Percentiles rank a stretch among this genome's conserved stretches.
Conservation (phyloP, 1,140 invertebrate genomes). For the Cydia fagiglandana region DNA sequence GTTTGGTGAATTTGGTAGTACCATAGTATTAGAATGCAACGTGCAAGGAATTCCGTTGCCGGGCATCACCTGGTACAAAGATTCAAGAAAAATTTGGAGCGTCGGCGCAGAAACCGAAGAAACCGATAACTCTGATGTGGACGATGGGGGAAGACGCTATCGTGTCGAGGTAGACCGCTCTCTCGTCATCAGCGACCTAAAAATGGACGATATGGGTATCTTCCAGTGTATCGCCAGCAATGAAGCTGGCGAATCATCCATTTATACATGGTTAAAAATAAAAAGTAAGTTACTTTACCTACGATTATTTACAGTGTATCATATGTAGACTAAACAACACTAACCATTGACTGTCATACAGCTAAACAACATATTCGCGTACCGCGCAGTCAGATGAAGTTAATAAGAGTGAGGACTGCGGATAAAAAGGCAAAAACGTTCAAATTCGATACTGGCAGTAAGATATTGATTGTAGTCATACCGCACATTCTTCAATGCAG, state of each 20-base stretch:
- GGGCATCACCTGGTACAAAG: constrained; percentile 89
- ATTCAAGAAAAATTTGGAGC: constrained; percentile 79
- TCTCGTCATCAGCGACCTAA: constrained; percentile 89
- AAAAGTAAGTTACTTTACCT: constrained; percentile 91
- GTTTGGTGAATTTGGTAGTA: constrained; percentile 88
- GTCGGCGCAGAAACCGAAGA: constrained; percentile 68
- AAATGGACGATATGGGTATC: constrained; percentile 94
- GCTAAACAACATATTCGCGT: constrained; percentile 64
- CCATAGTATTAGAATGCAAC: constrained; percentile 86
- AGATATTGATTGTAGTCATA: constrained; percentile 56
- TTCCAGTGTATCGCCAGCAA: constrained; percentile 97
- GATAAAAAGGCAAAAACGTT: constrained; percentile 80
- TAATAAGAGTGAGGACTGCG: constrained; percentile 78
- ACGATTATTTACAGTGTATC: neutral
- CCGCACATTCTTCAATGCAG: constrained; percentile 53
- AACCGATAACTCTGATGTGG: constrained; percentile 66
- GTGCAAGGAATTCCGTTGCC: constrained; percentile 88
- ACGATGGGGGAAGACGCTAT: constrained; percentile 79
- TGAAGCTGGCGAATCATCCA: constrained; percentile 92
- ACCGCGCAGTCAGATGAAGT: constrained; percentile 77
- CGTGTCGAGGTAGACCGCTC: constrained; percentile 88
- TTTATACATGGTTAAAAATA: constrained; percentile 95
- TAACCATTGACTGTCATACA: constrained; percentile 58
- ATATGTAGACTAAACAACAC: constrained; percentile 25
- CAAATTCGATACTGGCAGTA: constrained; percentile 81